These are phyloP conservation scores for Bergia sp. DNA, from an alignment of 92 coral and sea anemone genomes.

Conservation along the genomic window DNA sequence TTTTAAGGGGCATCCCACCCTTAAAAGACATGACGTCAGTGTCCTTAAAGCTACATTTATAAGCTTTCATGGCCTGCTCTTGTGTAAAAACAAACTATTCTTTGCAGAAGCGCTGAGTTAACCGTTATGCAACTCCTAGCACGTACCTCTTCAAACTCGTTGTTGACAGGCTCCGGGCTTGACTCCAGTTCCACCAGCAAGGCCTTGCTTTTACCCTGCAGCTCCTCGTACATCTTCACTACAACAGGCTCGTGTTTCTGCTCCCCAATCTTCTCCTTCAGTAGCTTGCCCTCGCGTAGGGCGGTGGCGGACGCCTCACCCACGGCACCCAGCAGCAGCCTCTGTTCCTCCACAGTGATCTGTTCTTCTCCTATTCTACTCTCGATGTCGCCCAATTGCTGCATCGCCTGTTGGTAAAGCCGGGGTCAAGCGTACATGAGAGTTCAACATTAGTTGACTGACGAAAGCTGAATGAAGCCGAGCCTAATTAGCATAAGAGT, in stretches of 20 bases:
- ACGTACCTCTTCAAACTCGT: slow-evolving; percentile 89
- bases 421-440: neutral
- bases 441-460: neutral
- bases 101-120: neutral
- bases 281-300: slow-evolving; percentile 83
- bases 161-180: slow-evolving; percentile 68
- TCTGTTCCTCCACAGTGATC: slow-evolving; percentile 79
- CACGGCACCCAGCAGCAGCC: slow-evolving; percentile 81
- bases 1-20: too few relatives aligned
- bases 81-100: too few relatives aligned
- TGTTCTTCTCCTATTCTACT: slow-evolving; percentile 72
- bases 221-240: slow-evolving; percentile 89
- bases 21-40: too few relatives aligned
- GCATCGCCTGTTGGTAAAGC: slow-evolving; percentile 70
- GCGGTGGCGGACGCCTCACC: slow-evolving; percentile 89
- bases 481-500: too few relatives aligned
- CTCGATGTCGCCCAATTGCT: slow-evolving; percentile 79
- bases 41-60: too few relatives aligned
- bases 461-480: neutral
- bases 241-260: slow-evolving; percentile 81
- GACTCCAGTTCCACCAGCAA: slow-evolving; percentile 75
- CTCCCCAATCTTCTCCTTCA: slow-evolving; percentile 78
- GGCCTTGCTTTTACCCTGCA: slow-evolving; percentile 85
- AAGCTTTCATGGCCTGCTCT: too few relatives aligned
- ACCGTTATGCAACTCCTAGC: neutral